Percentiles rank a stretch among this genome's conserved stretches.
phyloP scores from a whole-genome alignment of 2,797 vertebrate genomes.

The Buphagus erythrorhynchus region DNA sequence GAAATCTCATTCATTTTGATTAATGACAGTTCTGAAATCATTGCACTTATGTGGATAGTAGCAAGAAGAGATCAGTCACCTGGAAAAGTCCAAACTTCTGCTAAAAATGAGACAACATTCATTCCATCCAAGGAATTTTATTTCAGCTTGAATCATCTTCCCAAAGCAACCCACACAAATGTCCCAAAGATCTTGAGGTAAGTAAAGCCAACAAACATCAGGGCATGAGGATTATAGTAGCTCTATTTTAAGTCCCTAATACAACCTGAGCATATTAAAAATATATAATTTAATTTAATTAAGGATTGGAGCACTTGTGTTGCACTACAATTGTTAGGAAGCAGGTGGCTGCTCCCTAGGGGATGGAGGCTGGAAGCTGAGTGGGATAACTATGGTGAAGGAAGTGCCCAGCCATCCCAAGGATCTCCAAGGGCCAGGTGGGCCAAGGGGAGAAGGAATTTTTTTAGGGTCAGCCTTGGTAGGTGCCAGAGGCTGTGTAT shows the following conservation, averaged over 20 bases:
- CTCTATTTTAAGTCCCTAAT: neutral
- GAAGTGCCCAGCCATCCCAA: neutral
- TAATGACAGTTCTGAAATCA: neutral
- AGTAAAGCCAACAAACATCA: neutral
- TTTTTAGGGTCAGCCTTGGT: accelerated
- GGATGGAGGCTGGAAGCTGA: accelerated
- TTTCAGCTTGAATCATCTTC: neutral
- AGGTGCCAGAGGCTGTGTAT: neutral
- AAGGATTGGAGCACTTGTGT: neutral
- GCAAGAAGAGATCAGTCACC: neutral
- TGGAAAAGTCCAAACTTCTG: neutral
- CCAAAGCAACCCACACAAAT: neutral
- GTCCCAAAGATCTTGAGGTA: neutral
- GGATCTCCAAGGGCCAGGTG: neutral
- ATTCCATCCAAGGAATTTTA: neutral
- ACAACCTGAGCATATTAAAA: neutral
- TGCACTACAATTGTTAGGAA: neutral
- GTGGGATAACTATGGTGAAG: neutral
- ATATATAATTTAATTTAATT: neutral
- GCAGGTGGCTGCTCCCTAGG: neutral
- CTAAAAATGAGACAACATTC: neutral
- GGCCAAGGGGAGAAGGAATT: neutral
- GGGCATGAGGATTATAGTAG: neutral
- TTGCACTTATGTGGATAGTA: neutral
- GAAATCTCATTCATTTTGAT: conserved; percentile 15